These are phyloP conservation scores for Drosophila melanosoma DNA, from an alignment of 2,888 invertebrate species.

Conservation along the genomic window DNA sequence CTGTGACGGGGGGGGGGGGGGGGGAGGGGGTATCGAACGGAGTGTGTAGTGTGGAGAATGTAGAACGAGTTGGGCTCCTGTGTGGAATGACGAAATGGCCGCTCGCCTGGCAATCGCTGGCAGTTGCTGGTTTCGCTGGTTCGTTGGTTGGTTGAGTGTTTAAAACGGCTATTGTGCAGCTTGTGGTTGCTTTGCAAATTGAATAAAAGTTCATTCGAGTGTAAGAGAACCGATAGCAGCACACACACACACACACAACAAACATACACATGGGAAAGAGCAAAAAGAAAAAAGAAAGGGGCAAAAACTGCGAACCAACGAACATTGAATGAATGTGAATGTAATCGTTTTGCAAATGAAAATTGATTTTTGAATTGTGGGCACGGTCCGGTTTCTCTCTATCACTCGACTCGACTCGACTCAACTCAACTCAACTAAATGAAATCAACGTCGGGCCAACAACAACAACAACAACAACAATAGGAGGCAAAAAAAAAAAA, in stretches of 20 bases:
- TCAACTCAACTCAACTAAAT: conserved; percentile 72
- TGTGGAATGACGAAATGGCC: conserved; percentile 76
- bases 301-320: conserved; percentile 66
- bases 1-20: not conserved
- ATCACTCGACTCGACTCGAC: conserved; percentile 31
- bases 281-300: conserved; percentile 6
- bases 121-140: conserved; percentile 39
- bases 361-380: conserved; percentile 81
- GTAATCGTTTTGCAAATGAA: conserved; percentile 82
- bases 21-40: not conserved
- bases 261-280: conserved; percentile 30
- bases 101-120: conserved; percentile 40
- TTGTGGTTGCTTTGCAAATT: conserved; percentile 82
- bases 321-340: conserved; percentile 81
- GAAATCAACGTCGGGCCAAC: conserved; percentile 63
- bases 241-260: conserved; percentile 37
- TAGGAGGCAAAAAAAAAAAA: not conserved
- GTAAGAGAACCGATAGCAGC: conserved; percentile 81
- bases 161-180: conserved; percentile 81
- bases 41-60: not conserved
- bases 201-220: conserved; percentile 82
- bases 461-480: conserved; percentile 19
- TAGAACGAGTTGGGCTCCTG: conserved; percentile 7
- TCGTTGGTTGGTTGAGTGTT: conserved; percentile 71
- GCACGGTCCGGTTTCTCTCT: conserved; percentile 43